A percentile compares a stretch with the other conserved stretches of the same genome.
phyloP scores from a whole-genome alignment of 2,888 invertebrate genomes.

The Troides aeacus region DNA sequence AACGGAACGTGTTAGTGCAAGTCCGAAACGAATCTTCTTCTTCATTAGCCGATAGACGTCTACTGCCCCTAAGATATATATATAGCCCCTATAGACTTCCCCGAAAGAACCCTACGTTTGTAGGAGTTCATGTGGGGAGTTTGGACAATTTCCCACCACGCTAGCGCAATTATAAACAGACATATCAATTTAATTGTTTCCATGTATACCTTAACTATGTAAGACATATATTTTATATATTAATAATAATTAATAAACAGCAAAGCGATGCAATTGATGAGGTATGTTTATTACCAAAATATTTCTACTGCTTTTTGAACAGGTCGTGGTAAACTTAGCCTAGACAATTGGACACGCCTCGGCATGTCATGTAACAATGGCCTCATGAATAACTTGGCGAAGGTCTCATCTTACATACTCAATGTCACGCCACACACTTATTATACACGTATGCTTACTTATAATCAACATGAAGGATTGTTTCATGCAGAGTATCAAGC shows the following conservation, averaged over 20 bases:
- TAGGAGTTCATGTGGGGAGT: too few species aligned
- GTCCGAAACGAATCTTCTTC: too few species aligned
- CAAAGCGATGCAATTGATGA: neutral
- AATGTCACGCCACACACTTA: conserved; percentile 9
- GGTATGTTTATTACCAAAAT: neutral
- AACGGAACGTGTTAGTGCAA: too few species aligned
- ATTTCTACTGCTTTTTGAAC: neutral
- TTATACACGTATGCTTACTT: neutral
- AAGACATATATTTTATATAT: too few species aligned
- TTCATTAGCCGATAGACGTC: too few species aligned
- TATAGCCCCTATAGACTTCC: too few species aligned
- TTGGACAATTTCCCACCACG: too few species aligned
- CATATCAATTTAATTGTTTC: too few species aligned
- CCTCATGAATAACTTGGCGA: conserved; percentile 40
- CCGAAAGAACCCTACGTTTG: too few species aligned
- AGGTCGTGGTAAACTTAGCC: conserved; percentile 36
- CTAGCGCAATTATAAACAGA: too few species aligned
- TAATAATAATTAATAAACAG: neutral
- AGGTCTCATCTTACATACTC: conserved; percentile 37
- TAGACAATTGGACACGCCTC: conserved; percentile 39
- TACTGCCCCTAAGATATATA: too few species aligned
- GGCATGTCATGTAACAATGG: conserved; percentile 46
- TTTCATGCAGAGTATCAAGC: neutral
- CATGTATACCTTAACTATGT: too few species aligned
- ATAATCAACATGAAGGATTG: neutral